Conservation (phyloP, 2,888 invertebrate species). For the Subacronicta megacephala region DNA sequence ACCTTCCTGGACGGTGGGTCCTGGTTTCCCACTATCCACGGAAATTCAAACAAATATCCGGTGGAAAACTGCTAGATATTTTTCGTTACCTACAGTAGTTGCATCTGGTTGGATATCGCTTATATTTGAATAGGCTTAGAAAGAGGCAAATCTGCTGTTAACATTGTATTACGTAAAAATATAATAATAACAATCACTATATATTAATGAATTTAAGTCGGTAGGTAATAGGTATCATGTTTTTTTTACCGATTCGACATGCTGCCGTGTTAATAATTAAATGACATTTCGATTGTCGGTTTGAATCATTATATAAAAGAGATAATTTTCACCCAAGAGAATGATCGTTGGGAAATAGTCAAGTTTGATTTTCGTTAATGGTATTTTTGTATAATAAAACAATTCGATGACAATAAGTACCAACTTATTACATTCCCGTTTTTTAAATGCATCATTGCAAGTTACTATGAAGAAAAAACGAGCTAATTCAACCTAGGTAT, state of each 20-base stretch:
- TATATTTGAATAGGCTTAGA: neutral
- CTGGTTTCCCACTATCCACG: too few species aligned
- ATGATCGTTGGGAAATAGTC: slow-evolving; percentile 1
- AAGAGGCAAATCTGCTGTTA: slow-evolving; percentile 33
- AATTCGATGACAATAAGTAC: slow-evolving; percentile 7
- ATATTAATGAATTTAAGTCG: slow-evolving; percentile 18
- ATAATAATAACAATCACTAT: slow-evolving; percentile 24
- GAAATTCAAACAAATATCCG: too few species aligned
- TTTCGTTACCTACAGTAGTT: too few species aligned
- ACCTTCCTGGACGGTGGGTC: too few species aligned
- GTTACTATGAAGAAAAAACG: neutral
- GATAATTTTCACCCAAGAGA: neutral
- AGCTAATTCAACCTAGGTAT: neutral
- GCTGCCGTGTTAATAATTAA: slow-evolving; percentile 19
- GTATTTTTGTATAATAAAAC: slow-evolving; percentile 1
- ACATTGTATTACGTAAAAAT: slow-evolving; percentile 47
- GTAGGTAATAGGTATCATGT: slow-evolving; percentile 14
- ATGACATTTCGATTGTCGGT: slow-evolving; percentile 1
- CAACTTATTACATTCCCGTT: slow-evolving; percentile 37
- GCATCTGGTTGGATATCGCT: too few species aligned
- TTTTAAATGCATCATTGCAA: slow-evolving; percentile 21
- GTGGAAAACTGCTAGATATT: too few species aligned
- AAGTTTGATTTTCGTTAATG: slow-evolving; percentile 7
- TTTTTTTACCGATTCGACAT: slow-evolving; percentile 31
- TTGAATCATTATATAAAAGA: neutral